These are phyloP conservation scores for Neolamprologus modestus DNA, from an alignment of 2,113 vertebrate species.

Conservation along the genomic window DNA sequence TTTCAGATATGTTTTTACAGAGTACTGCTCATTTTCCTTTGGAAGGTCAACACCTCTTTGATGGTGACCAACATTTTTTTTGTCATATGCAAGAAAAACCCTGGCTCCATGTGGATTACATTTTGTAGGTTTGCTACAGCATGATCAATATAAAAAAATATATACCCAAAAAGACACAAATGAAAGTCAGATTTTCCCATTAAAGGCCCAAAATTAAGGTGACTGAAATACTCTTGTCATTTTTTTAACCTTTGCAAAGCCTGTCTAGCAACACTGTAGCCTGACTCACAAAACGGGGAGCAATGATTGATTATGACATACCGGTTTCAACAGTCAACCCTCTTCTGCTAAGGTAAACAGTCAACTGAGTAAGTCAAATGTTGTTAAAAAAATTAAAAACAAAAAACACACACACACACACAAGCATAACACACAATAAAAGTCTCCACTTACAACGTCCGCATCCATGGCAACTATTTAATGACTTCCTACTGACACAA, in stretches of 20 bases:
- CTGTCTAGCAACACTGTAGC: background rate
- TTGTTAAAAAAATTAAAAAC: background rate
- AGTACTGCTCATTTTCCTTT: background rate
- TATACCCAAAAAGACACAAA: background rate
- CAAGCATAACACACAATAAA: background rate
- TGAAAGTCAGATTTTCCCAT: background rate
- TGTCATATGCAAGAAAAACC: background rate
- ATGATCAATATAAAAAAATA: background rate
- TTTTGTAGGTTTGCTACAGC: background rate
- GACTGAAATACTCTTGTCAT: background rate
- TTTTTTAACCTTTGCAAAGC: background rate
- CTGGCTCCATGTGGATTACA: background rate
- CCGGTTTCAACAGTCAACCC: background rate
- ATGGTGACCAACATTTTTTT: background rate
- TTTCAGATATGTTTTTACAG: background rate
- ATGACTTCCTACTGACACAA: slow-evolving; percentile 36
- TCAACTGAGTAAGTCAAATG: background rate
- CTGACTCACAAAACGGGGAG: background rate
- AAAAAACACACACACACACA: background rate
- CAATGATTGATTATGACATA: background rate
- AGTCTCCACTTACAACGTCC: background rate
- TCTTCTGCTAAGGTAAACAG: background rate
- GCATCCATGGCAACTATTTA: slow-evolving; percentile 40
- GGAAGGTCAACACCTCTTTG: background rate
- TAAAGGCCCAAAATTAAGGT: background rate